Evolutionary conservation across 1,140 invertebrate genomes (phyloP), one percentile per base, ranked within the genome.

Genomic region (Semibalanus balanoides): DNA sequence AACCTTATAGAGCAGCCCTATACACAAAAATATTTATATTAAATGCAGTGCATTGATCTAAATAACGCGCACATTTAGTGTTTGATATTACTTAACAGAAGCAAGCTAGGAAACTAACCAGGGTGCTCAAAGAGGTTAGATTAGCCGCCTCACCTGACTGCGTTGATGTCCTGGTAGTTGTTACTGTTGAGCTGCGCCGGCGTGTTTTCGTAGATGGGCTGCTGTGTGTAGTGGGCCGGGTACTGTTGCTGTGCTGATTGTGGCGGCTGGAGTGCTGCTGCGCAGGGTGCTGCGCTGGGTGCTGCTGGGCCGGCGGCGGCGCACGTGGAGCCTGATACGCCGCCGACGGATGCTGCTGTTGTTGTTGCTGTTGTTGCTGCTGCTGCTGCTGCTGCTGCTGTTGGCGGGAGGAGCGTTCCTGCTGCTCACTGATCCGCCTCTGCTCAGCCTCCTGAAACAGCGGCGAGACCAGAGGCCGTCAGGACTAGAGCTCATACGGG

Each of bases 381-480:
- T 78, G 43, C 51, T 79, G 35, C 31, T 79, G 29, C 31, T 79
- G n/a, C 35, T 76, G 30, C 73, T 71, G 40, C 30, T 77, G 78
- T 35, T 28, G 81, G 75, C 74, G 77, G 72, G 35, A 31, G 75
- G 78, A 79, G 71, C 85, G 81, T 75, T 88, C 86, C 78, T 89
- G 89, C 81, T 91, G 89, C 80, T 93, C 91, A 76, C 84, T 85
- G 74, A 93, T 88, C 78, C 95, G 86, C 72, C 95, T 86, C 79
- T 95, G 90, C 82, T 97, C 95, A 0, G 95, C 95, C 84, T 98
- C 95, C 89, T 97, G 86, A 9, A n/a, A n/a, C n/a, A n/a, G n/a
- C n/a, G n/a, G n/a, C n/a, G n/a, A n/a, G n/a, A n/a, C n/a, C n/a
- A n/a, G n/a, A n/a, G n/a, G n/a, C n/a, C n/a, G n/a, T n/a, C n/a